Percentiles rank a stretch among this genome's conserved stretches.
Conservation (phyloP, 2,888 invertebrate species). For the Exocentrus adspersus region DNA sequence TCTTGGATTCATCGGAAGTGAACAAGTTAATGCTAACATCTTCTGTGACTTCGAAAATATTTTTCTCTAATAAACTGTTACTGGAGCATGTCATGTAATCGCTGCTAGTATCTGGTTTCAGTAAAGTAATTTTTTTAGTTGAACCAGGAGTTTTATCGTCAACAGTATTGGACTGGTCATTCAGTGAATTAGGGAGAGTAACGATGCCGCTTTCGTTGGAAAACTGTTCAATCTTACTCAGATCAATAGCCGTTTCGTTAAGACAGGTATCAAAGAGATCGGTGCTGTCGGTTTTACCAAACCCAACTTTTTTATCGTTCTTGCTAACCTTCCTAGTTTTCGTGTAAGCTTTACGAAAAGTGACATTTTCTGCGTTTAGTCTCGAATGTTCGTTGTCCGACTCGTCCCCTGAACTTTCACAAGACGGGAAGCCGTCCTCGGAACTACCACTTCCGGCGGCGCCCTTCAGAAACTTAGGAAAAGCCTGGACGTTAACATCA, state of each 20-base stretch:
- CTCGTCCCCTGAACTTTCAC: slow-evolving; percentile 50
- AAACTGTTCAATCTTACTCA: slow-evolving; percentile 29
- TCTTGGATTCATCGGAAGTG: slow-evolving; percentile 29
- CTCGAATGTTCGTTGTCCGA: slow-evolving; percentile 47
- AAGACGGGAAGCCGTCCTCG: slow-evolving; percentile 35
- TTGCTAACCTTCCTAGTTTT: slow-evolving; percentile 44
- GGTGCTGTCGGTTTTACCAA: background rate
- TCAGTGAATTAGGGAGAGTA: slow-evolving; percentile 48
- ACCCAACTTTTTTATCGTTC: background rate
- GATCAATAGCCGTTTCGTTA: slow-evolving; percentile 13
- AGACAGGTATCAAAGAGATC: background rate
- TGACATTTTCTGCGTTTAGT: slow-evolving; percentile 40
- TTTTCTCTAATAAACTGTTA: slow-evolving; percentile 50
- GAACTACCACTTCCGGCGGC: slow-evolving; percentile 23
- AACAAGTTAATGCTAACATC: slow-evolving; percentile 38
- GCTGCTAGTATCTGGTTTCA: slow-evolving; percentile 46
- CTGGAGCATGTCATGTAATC: slow-evolving; percentile 58
- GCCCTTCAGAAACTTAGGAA: slow-evolving; percentile 19
- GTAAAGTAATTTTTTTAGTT: slow-evolving; percentile 1
- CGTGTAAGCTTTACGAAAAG: slow-evolving; percentile 49
- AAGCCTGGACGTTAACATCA: slow-evolving; percentile 21
- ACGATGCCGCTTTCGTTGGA: slow-evolving; percentile 58
- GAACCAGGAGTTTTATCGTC: background rate
- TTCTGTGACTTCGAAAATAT: slow-evolving; percentile 50
- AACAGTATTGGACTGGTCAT: background rate